Evolutionary conservation across 2,113 vertebrate genomes (phyloP).

Genomic region (Microcebus ravelobensis): DNA sequence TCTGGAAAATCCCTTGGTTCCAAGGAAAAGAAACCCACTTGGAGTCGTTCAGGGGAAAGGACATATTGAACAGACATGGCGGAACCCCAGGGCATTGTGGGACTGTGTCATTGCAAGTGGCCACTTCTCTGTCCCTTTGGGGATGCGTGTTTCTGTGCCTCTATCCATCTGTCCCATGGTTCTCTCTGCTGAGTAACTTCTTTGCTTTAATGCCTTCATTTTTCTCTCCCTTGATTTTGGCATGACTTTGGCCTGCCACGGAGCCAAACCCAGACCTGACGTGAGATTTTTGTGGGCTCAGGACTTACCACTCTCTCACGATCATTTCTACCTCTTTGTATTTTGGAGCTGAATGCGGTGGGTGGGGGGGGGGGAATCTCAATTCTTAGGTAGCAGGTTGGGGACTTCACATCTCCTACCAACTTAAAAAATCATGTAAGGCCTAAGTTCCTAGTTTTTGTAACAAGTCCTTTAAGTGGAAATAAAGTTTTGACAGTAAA

Average conservation of each 20-base stretch:
- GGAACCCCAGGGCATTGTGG: neutral
- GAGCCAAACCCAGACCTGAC: neutral
- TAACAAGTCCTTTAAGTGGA: neutral
- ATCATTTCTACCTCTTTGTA: neutral
- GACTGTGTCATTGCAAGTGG: neutral
- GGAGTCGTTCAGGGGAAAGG: neutral
- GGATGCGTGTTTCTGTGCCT: neutral
- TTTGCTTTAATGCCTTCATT: neutral
- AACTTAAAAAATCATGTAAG: neutral
- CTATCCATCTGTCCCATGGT: neutral
- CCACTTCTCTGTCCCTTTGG: neutral
- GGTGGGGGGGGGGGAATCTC: neutral
- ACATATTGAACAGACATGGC: neutral
- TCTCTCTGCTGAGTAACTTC: neutral
- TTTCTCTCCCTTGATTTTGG: neutral
- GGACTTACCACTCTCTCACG: neutral
- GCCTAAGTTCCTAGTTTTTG: neutral
- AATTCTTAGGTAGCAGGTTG: neutral
- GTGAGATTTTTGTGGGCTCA: neutral
- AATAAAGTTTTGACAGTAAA: neutral
- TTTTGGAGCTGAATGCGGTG: neutral
- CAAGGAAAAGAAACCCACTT: neutral
- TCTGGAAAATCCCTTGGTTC: neutral
- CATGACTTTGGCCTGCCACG: neutral
- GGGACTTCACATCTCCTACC: neutral